Base-by-base conservation (phyloP, 2,113 vertebrate species). In the Psilopsiagon aymara region DNA sequence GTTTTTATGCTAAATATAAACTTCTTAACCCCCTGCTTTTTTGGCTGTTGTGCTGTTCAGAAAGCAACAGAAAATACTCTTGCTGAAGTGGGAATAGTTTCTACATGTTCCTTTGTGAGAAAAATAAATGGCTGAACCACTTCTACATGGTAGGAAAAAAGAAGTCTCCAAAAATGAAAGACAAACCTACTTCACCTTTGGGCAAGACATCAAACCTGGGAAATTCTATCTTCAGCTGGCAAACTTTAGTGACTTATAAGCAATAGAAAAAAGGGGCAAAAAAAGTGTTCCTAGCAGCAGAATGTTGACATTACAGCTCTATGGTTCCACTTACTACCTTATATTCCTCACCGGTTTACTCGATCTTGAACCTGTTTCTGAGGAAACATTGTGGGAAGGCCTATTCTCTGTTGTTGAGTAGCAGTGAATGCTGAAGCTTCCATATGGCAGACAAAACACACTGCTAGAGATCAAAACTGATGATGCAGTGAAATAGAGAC, bases 1-100 rank as follows among this genome's bases (percentile, higher is more conserved):
- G 28, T 73, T 93, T 96, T 69, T 44, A 71, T 62, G 75, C 83
- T 95, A 89, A 95, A 94, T 91, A 82, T 57, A 95, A 91, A 82
- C 68, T 73, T 96, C 86, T 83, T 92, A 96, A 95, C 79, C 67
- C 51, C 44, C 24, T 82, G 59, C 41, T 93, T 39, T 21, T 92
- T 91, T 84, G 73, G 60, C 73, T 88, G 37, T 70, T 82, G 46
- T 44, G 73, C 64, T 80, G 46, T 73, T 81, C 69, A 76, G 85
- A 93, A 82, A 6, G 1, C 9, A 39, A 79, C 17, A 85, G 49
- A 33, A 92, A 94, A 92, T 51, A 51, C 20, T 81, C n/a, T 35
- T 80, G 62, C 46, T 66, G 16, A 73, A 89, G 23, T 39, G n/a
- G 44, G 55, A 90, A 77, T 74, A 64, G 44, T 46, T 82, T 70